Conservation (phyloP, 2,888 invertebrate species). For the Deilephila elpenor region DNA sequence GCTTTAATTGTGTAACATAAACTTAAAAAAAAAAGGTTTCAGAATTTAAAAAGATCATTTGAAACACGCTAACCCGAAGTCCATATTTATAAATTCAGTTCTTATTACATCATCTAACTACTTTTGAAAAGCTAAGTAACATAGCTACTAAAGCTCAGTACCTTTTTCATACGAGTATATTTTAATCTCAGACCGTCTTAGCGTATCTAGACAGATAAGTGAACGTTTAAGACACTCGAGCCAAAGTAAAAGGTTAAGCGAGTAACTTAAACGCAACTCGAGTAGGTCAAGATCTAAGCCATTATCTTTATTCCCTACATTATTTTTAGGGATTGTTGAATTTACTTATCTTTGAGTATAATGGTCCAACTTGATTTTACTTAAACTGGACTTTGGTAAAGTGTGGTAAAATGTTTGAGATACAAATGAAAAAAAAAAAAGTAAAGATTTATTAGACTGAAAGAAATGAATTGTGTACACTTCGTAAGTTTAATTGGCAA, state of each 20-base stretch:
- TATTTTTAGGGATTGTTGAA: not conserved
- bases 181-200: not conserved
- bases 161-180: not conserved
- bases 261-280: constrained; percentile 11
- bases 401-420: not conserved
- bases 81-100: too few relatives aligned
- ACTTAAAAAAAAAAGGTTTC: too few relatives aligned
- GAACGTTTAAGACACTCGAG: not conserved
- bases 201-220: constrained; percentile 14
- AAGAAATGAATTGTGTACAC: too few relatives aligned
- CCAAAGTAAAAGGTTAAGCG: constrained; percentile 14
- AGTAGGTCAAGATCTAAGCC: constrained; percentile 1
- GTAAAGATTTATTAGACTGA: not conserved
- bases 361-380: too few relatives aligned
- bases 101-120: too few relatives aligned
- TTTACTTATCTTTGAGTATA: not conserved
- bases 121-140: not conserved
- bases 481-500: too few relatives aligned
- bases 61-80: not conserved
- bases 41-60: not conserved
- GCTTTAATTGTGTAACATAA: too few relatives aligned
- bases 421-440: too few relatives aligned
- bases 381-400: not conserved
- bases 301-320: not conserved
- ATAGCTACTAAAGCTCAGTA: not conserved